Evolutionary conservation across 2,888 invertebrate genomes (phyloP), one percentile per base, ranked within the genome.

Genomic region (Ctena decussata): DNA sequence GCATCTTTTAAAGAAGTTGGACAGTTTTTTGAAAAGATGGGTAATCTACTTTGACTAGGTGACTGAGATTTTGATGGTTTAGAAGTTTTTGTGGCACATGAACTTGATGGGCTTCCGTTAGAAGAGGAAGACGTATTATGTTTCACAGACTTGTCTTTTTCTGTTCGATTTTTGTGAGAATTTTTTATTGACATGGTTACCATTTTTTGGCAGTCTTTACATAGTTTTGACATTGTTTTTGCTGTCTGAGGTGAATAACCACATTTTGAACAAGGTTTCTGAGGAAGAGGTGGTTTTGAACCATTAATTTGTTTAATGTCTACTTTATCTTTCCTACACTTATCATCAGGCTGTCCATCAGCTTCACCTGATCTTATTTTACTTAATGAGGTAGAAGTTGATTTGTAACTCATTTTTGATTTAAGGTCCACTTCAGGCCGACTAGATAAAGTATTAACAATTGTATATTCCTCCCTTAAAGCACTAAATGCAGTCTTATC

Each of bases 221-320:
- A 87, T 84, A 87, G 76, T 87, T 89, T 87, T 46, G 87, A 79
- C 53, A 87, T 85, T 70, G 82, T 73, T 80, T 87, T 89, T 3
- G 87, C 85, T 73, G 83, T 83, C 78, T 89, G 86, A 65, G 85
- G 87, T 37, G 87, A 89, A 85, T 87, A 87, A 49, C 84, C 86
- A 84, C 87, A 89, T 77, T 90, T 88, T 53, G 82, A 89, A 53
- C 87, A 87, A 21, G 90, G 87, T 89, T 93, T 93, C n/a, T 88
- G 82, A 27, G 94, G 93, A 70, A 93, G 91, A 6, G 94, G 92
- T 32, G 93, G 93, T 89, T 93, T 93, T 24, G 90, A 77, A 84
- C 89, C 69, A 37, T 60, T 74, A 35, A 11, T 35, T 70, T 80
- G 75, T 60, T 81, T 84, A 57, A 72, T 73, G 49, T 85, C 85